A percentile compares a stretch with the other conserved stretches of the same genome.
phyloP scores from a whole-genome alignment of 2,888 invertebrate genomes.

The Ellobium chinense region DNA sequence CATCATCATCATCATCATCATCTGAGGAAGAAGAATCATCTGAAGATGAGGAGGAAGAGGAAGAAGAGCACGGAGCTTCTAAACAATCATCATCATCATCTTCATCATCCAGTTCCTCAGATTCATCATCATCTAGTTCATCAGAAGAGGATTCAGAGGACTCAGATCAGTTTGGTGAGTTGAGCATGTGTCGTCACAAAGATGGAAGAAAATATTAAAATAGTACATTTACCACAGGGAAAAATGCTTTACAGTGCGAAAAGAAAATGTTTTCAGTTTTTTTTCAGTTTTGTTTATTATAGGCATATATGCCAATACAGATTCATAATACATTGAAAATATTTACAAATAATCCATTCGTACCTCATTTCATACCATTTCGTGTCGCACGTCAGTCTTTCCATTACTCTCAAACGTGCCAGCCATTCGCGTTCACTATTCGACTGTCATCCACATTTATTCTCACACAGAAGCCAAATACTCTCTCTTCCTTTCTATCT shows the following conservation, averaged over 20 bases:
- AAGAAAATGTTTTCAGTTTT: neutral
- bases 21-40: neutral
- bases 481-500: too few relatives aligned
- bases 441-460: too few relatives aligned
- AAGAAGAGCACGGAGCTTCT: neutral
- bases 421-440: too few relatives aligned
- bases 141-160: neutral
- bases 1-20: conserved; percentile 2
- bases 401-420: too few relatives aligned
- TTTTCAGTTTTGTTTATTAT: neutral
- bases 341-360: too few relatives aligned
- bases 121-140: neutral
- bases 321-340: neutral
- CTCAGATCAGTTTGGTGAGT: conserved; percentile 35
- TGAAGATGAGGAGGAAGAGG: conserved; percentile 17
- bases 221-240: neutral
- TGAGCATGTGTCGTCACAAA: too few relatives aligned
- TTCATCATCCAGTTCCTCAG: neutral
- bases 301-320: neutral
- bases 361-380: too few relatives aligned
- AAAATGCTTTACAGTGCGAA: too few relatives aligned
- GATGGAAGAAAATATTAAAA: too few relatives aligned
- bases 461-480: too few relatives aligned
- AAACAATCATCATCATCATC: neutral
- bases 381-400: too few relatives aligned